A percentile compares a stretch with the other conserved stretches of the same genome.
Conservation (phyloP, 2,888 invertebrate species). For the Spisula solida region DNA sequence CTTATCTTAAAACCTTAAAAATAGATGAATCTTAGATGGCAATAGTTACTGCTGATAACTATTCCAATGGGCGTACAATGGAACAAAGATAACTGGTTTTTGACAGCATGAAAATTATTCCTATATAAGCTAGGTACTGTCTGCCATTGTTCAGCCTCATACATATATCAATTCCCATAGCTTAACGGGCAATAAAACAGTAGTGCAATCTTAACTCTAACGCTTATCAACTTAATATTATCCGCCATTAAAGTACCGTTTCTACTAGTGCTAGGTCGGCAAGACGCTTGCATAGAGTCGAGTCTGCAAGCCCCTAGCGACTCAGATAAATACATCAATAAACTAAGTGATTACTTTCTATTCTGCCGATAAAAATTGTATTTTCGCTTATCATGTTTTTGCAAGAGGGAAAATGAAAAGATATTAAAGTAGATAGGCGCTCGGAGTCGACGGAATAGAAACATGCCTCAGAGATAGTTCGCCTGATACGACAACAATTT, state of each 20-base stretch:
- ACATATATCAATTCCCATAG: slow-evolving; percentile 29
- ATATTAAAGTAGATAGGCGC: slow-evolving; percentile 55
- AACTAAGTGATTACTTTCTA: slow-evolving; percentile 59
- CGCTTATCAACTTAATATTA: slow-evolving; percentile 30
- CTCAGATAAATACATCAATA: slow-evolving; percentile 60
- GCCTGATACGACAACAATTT: slow-evolving; percentile 29
- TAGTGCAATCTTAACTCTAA: slow-evolving; percentile 5
- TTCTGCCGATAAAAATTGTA: slow-evolving; percentile 63
- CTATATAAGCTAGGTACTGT: neutral
- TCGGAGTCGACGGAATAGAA: slow-evolving; percentile 48
- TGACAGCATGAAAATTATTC: slow-evolving; percentile 30
- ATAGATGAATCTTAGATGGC: slow-evolving; percentile 11
- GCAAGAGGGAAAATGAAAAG: slow-evolving; percentile 65
- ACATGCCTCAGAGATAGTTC: slow-evolving; percentile 34
- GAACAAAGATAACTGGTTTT: neutral
- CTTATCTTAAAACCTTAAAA: neutral
- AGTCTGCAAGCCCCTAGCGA: slow-evolving; percentile 31
- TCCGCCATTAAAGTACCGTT: slow-evolving; percentile 30
- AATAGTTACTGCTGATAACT: slow-evolving; percentile 2
- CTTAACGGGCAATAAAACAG: slow-evolving; percentile 31
- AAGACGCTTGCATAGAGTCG: slow-evolving; percentile 27
- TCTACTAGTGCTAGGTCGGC: slow-evolving; percentile 21
- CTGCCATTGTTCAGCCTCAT: slow-evolving; percentile 21
- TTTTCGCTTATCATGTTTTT: slow-evolving; percentile 67
- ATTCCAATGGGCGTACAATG: slow-evolving; percentile 7